Percentiles rank a stretch among this genome's conserved stretches.
These are phyloP conservation scores for Bos indicus DNA, from an alignment of 2,113 vertebrate species.

Conservation along the genomic window DNA sequence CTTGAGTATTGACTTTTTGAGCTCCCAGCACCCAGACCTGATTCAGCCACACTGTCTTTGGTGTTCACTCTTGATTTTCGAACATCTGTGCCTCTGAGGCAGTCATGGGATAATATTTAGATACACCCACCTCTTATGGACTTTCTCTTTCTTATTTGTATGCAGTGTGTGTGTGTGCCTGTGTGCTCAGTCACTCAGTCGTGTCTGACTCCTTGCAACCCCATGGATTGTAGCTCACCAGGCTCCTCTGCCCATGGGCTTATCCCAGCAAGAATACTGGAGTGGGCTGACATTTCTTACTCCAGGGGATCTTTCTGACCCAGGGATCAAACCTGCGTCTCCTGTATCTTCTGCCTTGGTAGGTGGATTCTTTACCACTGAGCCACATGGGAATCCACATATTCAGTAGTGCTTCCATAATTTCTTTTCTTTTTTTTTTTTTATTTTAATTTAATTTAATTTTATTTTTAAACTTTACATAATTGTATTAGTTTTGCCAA, in stretches of 20 bases:
- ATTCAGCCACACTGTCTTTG: neutral
- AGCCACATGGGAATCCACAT: neutral
- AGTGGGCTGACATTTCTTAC: neutral
- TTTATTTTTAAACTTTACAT: too few species aligned
- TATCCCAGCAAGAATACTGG: neutral
- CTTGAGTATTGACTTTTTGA: neutral
- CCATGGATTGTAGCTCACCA: neutral
- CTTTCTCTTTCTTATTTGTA: neutral
- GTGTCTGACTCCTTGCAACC: neutral
- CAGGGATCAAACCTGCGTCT: neutral
- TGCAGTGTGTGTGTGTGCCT: neutral
- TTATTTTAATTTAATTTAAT: too few species aligned
- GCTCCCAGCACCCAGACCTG: neutral
- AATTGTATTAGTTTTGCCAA: too few species aligned
- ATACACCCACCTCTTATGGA: neutral
- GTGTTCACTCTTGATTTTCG: neutral
- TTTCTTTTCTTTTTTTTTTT: neutral
- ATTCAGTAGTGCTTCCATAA: neutral
- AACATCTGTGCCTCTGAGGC: neutral
- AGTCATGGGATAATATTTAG: neutral
- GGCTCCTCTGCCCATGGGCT: neutral
- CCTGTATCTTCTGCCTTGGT: neutral
- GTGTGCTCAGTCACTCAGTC: neutral
- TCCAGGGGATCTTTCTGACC: neutral
- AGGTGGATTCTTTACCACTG: neutral